Evolutionary conservation across 2,113 vertebrate genomes (phyloP), one percentile per base, ranked within the genome.

Genomic region (Hystrix brachyura): DNA sequence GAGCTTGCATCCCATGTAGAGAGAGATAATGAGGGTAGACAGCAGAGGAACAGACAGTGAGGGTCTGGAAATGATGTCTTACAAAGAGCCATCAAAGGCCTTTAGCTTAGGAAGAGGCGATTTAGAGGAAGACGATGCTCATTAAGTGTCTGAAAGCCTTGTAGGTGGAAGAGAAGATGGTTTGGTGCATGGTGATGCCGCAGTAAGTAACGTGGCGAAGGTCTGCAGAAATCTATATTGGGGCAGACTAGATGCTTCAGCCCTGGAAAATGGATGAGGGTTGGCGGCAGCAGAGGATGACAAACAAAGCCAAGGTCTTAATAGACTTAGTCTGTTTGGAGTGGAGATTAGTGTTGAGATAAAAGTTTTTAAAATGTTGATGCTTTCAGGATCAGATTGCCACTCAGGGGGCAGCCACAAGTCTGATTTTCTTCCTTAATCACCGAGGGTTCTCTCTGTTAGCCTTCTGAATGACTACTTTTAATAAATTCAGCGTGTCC

Each of bases 361-460:
- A 89, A 87, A 93, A 46, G 67, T 89, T 87, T 90, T 62, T 19
- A 59, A 65, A 85, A 38, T 62, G n/a, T 65, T 76, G n/a, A 65
- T 79, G 85, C n/a, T 94, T 93, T 94, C 53, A 86, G 92, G 55
- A 87, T 90, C 74, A 81, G 64, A 48, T 85, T 78, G 64, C 62
- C 65, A 60, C 57, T 55, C 55, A 87, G 84, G 53, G 1, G 9
- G 51, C 74, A 89, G 74, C 27, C 48, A 38, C 0, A 38, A 86
- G 83, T 91, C 79, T 69, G 87, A 57, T 79, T 90, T 79, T 86
- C 87, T 76, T 83, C 71, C 53, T 87, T 64, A 74, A 64, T 87
- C 62, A 62, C 5, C 7, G 12, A 57, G 34, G 67, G 51, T 27
- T 87, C 51, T 34, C 83, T 89, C 65, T 43, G 71, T 34, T 1